Evolutionary conservation across 2,113 vertebrate species (phyloP), one percentile per base, ranked within the genome.

Genomic region (Lutjanus erythropterus): DNA sequence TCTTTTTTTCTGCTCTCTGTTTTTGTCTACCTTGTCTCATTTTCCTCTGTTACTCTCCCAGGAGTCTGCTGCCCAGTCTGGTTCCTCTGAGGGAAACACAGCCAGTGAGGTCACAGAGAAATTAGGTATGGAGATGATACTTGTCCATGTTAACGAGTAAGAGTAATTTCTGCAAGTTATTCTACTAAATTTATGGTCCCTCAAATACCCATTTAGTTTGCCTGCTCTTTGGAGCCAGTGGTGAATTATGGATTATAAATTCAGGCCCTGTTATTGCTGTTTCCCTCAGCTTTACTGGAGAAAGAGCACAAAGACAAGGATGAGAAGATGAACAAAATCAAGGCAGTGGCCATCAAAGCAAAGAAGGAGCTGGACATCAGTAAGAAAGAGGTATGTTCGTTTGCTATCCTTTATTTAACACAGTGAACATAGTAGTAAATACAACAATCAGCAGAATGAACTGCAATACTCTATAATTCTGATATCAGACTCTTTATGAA

Each of bases 291-390:
- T 61, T 33, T 85, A 4, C 83, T 96, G 23, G 88, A 95, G 78
- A 94, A 93, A 46, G 88, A 85, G 67, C 92, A 88, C 86, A 96
- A 95, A 72, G 96, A 96, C 37, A 99, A 96, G 81, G 96, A 97
- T 1, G 97, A 97, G 60, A 98, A 95, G 90, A 94, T 97, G 88
- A 97, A 94, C 90, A 99, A 98, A 94, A 96, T 99, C 66, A 99
- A 98, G 92, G 93, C 97, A 19, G 97, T 99, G 47, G 97, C 98
- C 50, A 94, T 99, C 75, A 99, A 99, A 93, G 97, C 97, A 62
- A 98, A 96, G 90, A 99, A 98, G 86, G 98, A 99, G 83, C 92
- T 99, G 75, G 97, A 97, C 83, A 90, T 71, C 72, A 97, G 94
- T 84, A 96, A 94, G 90, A 99, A 97, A 93, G 97, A 99, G 97